Conservation (phyloP, 2,113 vertebrate species). For the Electrona antarctica region DNA sequence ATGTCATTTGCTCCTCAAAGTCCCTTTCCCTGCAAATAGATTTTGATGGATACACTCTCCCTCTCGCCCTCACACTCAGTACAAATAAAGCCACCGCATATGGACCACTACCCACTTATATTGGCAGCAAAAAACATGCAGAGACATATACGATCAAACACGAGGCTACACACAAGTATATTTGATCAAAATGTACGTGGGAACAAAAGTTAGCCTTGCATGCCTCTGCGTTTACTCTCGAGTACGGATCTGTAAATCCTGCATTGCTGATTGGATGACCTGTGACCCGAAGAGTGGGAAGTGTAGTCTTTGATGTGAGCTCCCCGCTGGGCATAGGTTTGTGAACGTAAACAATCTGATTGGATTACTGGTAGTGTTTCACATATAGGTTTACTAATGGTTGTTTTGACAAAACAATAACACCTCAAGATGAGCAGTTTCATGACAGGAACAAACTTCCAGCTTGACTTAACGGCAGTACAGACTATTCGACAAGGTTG, state of each 20-base stretch:
- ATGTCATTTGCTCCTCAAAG: constrained; percentile 67
- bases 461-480: background rate
- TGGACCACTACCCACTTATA: constrained; percentile 43
- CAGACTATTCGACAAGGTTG: background rate
- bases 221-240: constrained; percentile 24
- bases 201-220: constrained; percentile 44
- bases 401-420: constrained; percentile 19
- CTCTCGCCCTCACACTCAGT: constrained; percentile 56
- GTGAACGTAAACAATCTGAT: constrained; percentile 49
- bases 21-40: constrained; percentile 72
- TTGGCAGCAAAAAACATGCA: constrained; percentile 40
- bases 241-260: constrained; percentile 47
- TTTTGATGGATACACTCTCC: constrained; percentile 70
- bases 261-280: constrained; percentile 42
- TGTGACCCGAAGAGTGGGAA: constrained; percentile 47
- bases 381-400: constrained; percentile 18
- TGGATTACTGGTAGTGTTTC: constrained; percentile 29
- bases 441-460: background rate
- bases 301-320: constrained; percentile 55
- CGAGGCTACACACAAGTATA: constrained; percentile 41
- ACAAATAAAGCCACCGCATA: constrained; percentile 62
- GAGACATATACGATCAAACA: constrained; percentile 47
- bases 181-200: constrained; percentile 56
- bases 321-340: constrained; percentile 48
- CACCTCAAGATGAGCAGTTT: background rate